Evolutionary conservation across 2,797 vertebrate species (phyloP), one percentile per base, ranked within the genome.

Genomic region (Enteromius argenteus): DNA sequence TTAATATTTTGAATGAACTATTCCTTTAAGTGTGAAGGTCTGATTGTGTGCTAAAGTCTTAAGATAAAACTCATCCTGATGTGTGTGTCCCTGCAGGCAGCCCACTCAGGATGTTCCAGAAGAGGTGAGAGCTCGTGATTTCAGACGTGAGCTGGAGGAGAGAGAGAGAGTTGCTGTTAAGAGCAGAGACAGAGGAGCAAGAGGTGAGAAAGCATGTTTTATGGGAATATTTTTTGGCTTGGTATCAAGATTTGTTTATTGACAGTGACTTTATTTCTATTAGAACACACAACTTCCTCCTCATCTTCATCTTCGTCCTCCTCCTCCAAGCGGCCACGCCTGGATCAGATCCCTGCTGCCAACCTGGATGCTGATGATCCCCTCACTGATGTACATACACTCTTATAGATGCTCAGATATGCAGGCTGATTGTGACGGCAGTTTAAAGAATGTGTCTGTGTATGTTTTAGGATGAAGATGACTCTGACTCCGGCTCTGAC

Each of bases 331-430:
- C 97, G 98, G 76, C 98, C 98, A 84, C 95, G 98, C 5, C 92
- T 99, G 80, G 98, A 99, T 92, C 98, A 99, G 91, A 99, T 99
- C 90, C 98, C 98, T 79, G 98, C 98, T 5, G 98, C 98, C 86
- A 99, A 99, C 92, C 95, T 99, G 44, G 98, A 99, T 88, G 98
- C 98, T 6, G 98, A 99, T 17, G 98, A 99, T 81, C 98, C 98
- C 6, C 94, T 99, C 53, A 99, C 98, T 77, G 98, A 99, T 81
- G 98, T 99, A 94, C 46, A 96, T 92, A 67, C 80, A 67, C 15
- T 5, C 15, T 60, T 19, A 17, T 8, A 67, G 2, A 37, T 17
- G 39, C 7, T 56, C 21, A 5, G 11, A 13, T 0, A 27, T 53
- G 14, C 5, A 4, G 21, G 5, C 21, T 14, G n/a, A 83, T 76